Conservation (phyloP, 1,140 invertebrate genomes). For the Drosophila lowei region DNA sequence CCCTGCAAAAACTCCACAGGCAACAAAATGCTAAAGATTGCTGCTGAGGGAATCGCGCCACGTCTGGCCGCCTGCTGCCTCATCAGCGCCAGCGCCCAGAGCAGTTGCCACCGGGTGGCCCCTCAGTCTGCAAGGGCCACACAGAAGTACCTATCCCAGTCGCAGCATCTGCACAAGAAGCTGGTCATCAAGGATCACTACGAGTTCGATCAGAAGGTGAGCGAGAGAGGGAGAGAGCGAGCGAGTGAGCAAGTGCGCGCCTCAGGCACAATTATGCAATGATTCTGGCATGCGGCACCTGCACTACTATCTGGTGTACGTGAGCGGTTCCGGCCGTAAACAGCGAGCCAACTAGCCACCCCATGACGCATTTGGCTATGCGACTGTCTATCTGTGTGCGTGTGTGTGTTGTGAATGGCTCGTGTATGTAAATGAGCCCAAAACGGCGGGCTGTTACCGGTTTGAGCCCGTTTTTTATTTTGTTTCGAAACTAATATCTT, state of each 20-base stretch:
- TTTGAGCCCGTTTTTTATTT: conserved; percentile 37
- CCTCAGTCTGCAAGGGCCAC: conserved; percentile 52
- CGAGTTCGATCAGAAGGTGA: conserved; percentile 82
- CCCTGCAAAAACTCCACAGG: not conserved
- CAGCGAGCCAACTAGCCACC: conserved; percentile 5
- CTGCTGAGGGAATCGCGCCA: conserved; percentile 65
- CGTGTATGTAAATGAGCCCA: conserved; percentile 65
- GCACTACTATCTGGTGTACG: conserved; percentile 49
- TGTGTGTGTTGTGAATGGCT: conserved; percentile 16
- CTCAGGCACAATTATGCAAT: conserved; percentile 48
- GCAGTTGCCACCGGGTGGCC: conserved; percentile 52
- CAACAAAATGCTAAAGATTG: conserved; percentile 70
- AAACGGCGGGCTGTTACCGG: conserved; percentile 18
- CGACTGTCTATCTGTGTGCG: conserved; percentile 18
- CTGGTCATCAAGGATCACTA: conserved; percentile 81
- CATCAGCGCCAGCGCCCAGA: conserved; percentile 61
- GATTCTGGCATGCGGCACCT: conserved; percentile 22
- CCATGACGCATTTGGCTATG: conserved; percentile 43
- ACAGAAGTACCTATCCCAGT: conserved; percentile 73
- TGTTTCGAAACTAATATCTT: not conserved
- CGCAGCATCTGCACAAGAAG: conserved; percentile 58
- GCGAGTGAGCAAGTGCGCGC: too few species aligned
- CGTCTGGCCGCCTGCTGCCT: conserved; percentile 61
- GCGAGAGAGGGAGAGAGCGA: conserved; percentile 5
- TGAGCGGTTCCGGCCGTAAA: conserved; percentile 35